Percentiles rank a stretch among this genome's conserved stretches.
Evolutionary conservation across 2,113 vertebrate genomes (phyloP).

Genomic region (Chloropsis hardwickii): DNA sequence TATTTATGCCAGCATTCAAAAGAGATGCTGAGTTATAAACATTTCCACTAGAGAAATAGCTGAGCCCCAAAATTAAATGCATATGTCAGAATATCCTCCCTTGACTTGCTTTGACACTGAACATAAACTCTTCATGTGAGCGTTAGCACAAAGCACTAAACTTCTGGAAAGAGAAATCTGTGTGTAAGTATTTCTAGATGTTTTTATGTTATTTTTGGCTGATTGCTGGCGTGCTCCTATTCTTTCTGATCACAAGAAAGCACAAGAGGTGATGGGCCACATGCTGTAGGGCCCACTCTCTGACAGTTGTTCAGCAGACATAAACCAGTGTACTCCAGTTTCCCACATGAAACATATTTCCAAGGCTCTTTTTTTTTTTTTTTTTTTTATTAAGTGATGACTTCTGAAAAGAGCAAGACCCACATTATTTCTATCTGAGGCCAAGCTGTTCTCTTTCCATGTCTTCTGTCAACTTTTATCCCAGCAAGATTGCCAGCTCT

Average conservation of each 20-base stretch:
- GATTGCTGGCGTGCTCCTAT: constrained; percentile 30
- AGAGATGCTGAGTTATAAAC: constrained; percentile 34
- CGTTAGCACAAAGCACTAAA: constrained; percentile 34
- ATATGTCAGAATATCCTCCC: constrained; percentile 50
- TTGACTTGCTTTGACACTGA: constrained; percentile 49
- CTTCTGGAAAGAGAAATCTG: constrained; percentile 28
- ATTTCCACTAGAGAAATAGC: constrained; percentile 28
- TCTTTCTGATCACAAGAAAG: constrained; percentile 47
- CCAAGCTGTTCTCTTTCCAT: constrained; percentile 20
- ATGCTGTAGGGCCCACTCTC: constrained; percentile 26
- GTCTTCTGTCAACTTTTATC: constrained; percentile 33
- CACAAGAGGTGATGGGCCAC: constrained; percentile 60
- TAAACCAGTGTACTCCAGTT: constrained; percentile 47
- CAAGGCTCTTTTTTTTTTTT: neutral
- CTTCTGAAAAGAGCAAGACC: constrained; percentile 26
- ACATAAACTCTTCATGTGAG: constrained; percentile 44
- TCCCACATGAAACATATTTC: constrained; percentile 42
- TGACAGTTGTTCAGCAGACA: constrained; percentile 57
- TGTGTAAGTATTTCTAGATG: constrained; percentile 8
- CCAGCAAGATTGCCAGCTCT: neutral
- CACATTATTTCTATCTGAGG: neutral
- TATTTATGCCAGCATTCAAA: constrained; percentile 33
- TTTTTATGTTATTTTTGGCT: constrained; percentile 57
- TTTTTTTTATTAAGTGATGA: constrained; percentile 37
- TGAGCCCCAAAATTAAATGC: constrained; percentile 45